These are phyloP conservation scores for Euplagia quadripunctaria DNA, from an alignment of 2,888 invertebrate genomes.

Conservation along the genomic window DNA sequence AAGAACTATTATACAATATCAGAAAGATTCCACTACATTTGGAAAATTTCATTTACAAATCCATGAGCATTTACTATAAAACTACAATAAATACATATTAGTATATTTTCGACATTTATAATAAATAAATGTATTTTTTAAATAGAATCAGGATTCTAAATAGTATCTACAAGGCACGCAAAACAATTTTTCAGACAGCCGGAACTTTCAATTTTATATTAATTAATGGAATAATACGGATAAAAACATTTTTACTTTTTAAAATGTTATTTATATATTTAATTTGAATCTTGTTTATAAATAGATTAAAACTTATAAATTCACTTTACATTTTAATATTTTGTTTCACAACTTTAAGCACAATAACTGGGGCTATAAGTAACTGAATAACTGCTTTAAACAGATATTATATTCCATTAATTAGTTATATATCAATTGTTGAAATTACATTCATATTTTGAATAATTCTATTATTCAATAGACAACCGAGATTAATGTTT, in stretches of 20 bases:
- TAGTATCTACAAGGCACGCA: slow-evolving; percentile 68
- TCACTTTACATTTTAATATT: slow-evolving; percentile 17
- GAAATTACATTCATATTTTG: slow-evolving; percentile 39
- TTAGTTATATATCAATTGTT: slow-evolving; percentile 14
- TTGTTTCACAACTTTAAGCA: slow-evolving; percentile 30
- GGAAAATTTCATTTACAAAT: slow-evolving; percentile 49
- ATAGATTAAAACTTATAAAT: slow-evolving; percentile 20
- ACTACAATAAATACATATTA: slow-evolving; percentile 19
- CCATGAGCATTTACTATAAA: slow-evolving; percentile 28
- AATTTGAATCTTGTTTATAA: slow-evolving; percentile 22
- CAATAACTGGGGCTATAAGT: slow-evolving; percentile 8
- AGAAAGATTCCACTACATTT: slow-evolving; percentile 62
- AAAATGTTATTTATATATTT: background rate
- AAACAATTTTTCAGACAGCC: slow-evolving; percentile 56
- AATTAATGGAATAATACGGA: slow-evolving; percentile 9
- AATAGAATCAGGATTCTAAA: slow-evolving; percentile 32
- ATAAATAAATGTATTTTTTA: slow-evolving; percentile 22
- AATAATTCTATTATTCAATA: slow-evolving; percentile 47
- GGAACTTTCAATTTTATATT: slow-evolving; percentile 21
- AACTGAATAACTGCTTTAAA: slow-evolving; percentile 18
- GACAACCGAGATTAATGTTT: slow-evolving; percentile 33
- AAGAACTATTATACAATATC: slow-evolving; percentile 49
- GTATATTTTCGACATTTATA: slow-evolving; percentile 14
- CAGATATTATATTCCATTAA: slow-evolving; percentile 18
- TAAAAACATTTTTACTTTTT: slow-evolving; percentile 20